Evolutionary conservation across 1,140 invertebrate genomes (phyloP), one percentile per base, ranked within the genome.

Genomic region (Lerema accius): DNA sequence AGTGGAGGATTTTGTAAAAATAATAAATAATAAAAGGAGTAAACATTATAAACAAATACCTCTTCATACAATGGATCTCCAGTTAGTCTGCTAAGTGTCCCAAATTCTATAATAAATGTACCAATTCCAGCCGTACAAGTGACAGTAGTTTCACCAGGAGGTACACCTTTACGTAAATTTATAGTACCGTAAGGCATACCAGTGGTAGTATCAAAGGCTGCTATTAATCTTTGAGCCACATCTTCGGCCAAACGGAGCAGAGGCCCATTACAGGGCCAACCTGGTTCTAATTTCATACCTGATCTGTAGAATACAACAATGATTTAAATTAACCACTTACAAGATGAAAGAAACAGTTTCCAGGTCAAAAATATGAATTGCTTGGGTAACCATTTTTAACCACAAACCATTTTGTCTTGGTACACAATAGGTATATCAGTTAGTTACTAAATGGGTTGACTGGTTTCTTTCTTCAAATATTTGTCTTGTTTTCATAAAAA

Each of bases 151-250:
- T 99, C 99, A 10, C 96, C 97, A 50, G 94, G 93, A 2, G 99
- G 98, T 1, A 99, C 97, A 2, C 99, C 99, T 85, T 97, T 93
- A 48, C 95, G 93, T 6, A 99, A 86, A 89, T 99, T 99, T 0
- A 97, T 97, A 6, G 99, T 99, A 11, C 99, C 99, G 92, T 99
- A 99, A 0, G 99, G 99, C 98, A 99, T 99, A 0, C 98, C 98
- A 15, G 97, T 97, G 9, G 94, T 94, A 0, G 96, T 97, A 76
- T 97, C 95, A 90, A 98, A 98, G 3, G 97, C 97, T 13, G 96
- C 95, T 42, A 99, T 92, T 3, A 99, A 86, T 81, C 97, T 94
- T 67, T 96, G 92, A 3, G 97, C 98, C 37, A 99, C 97, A 92
- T 98, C 96, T 91, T 99, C 98, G 0, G 99, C 99, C 59, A 99